Evolutionary conservation across 30 jellyfish, hydroid and myxozoan genomes (phyloP).

Genomic region (Phacellophora camtschatica): DNA sequence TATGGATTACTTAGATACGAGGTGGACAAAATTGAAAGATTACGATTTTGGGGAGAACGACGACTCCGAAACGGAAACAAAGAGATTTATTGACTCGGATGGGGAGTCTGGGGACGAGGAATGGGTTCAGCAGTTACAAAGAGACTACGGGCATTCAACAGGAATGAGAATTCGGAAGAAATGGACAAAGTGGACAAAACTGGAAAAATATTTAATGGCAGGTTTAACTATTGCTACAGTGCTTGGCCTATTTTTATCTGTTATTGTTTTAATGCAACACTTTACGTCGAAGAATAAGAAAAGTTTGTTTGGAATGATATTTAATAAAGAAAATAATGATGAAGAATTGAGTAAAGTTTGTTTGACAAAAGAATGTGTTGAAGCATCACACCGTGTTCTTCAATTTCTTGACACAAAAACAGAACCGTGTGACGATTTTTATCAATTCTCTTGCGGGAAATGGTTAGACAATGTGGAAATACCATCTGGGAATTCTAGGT

Average conservation of each 20-base stretch:
- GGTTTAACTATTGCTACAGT: constrained; percentile 17
- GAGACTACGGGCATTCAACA: constrained; percentile 72
- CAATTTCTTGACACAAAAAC: constrained; percentile 21
- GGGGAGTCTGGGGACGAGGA: constrained; percentile 87
- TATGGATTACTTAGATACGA: constrained; percentile 67
- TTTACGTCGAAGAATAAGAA: not conserved
- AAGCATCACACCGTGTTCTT: constrained; percentile 52
- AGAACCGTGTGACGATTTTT: constrained; percentile 83
- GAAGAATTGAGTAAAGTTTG: constrained; percentile 23
- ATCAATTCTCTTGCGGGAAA: constrained; percentile 81
- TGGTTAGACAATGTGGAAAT: constrained; percentile 49
- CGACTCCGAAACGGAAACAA: constrained; percentile 41
- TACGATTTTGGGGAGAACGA: constrained; percentile 53
- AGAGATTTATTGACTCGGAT: constrained; percentile 67
- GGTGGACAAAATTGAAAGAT: constrained; percentile 67
- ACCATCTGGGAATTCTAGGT: constrained; percentile 72
- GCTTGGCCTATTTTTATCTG: constrained; percentile 33
- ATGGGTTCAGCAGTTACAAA: constrained; percentile 92
- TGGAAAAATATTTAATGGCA: constrained; percentile 50
- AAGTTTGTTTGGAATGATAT: not conserved
- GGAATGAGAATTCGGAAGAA: not conserved
- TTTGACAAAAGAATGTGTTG: constrained; percentile 53
- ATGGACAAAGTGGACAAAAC: constrained; percentile 61
- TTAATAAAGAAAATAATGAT: not conserved
- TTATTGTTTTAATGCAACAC: constrained; percentile 11